Percentiles rank a stretch among this genome's conserved stretches.
Conservation (phyloP, 2,888 invertebrate genomes). For the Halocaridina rubra region DNA sequence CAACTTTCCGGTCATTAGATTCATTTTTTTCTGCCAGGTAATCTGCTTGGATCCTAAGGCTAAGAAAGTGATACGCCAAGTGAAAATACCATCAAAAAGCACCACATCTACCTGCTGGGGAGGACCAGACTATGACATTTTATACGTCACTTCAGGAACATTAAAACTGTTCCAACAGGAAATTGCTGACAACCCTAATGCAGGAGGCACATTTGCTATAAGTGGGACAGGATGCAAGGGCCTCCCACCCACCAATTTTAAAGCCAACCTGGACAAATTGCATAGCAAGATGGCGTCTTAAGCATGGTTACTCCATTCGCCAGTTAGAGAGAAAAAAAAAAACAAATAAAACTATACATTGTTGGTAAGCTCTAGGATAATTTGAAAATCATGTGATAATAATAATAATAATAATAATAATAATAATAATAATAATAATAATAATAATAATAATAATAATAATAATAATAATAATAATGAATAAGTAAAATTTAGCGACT, state of each 20-base stretch:
- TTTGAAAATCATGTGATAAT: too few species aligned
- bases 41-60: constrained; percentile 52
- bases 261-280: not conserved
- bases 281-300: not conserved
- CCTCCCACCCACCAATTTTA: not conserved
- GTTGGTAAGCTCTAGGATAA: too few species aligned
- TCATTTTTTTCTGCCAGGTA: constrained; percentile 62
- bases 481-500: too few species aligned
- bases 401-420: too few species aligned
- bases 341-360: too few species aligned
- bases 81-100: constrained; percentile 67
- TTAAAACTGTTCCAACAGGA: constrained; percentile 64
- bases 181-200: constrained; percentile 10
- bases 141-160: constrained; percentile 68
- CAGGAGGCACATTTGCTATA: constrained; percentile 48
- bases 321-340: too few species aligned
- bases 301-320: too few species aligned
- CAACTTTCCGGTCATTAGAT: not conserved
- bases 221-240: constrained; percentile 44
- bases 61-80: constrained; percentile 65
- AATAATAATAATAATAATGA: too few species aligned
- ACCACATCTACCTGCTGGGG: constrained; percentile 70
- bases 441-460: too few species aligned
- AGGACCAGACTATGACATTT: constrained; percentile 67
- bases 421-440: too few species aligned